Percentiles rank a stretch among this genome's conserved stretches.
Evolutionary conservation across 2,888 invertebrate species (phyloP).

Genomic region (Ormyrus rosae): DNA sequence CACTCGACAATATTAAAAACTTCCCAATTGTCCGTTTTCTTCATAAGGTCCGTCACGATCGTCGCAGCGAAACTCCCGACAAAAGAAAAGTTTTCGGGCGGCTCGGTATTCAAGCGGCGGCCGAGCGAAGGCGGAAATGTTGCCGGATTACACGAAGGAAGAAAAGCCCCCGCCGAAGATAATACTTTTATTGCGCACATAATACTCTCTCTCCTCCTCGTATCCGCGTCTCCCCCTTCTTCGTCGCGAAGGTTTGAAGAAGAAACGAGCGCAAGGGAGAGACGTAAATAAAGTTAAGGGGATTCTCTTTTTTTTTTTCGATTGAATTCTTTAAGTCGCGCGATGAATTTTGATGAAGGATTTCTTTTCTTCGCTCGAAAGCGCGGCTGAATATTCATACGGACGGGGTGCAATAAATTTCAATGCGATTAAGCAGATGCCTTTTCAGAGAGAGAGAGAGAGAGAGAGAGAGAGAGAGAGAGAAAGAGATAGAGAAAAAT

Average conservation of each 20-base stretch:
- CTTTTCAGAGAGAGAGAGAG: neutral
- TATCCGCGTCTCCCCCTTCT: slow-evolving; percentile 2
- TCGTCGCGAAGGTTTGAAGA: neutral
- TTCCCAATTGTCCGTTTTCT: no score
- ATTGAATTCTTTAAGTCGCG: slow-evolving; percentile 37
- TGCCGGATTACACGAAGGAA: slow-evolving; percentile 39
- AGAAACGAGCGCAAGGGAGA: neutral
- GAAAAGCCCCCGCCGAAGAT: slow-evolving; percentile 35
- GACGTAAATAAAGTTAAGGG: slow-evolving; percentile 26
- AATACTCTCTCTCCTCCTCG: slow-evolving; percentile 12
- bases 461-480: no score
- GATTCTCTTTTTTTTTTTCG: slow-evolving; percentile 31
- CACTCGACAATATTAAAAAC: no score
- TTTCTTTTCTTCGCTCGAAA: slow-evolving; percentile 48
- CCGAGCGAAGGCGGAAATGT: slow-evolving; percentile 51
- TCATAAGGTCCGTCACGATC: no score
- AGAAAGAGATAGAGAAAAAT: no score
- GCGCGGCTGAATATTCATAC: slow-evolving; percentile 49
- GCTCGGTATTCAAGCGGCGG: slow-evolving; percentile 19
- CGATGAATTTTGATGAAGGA: slow-evolving; percentile 48
- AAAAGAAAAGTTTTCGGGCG: slow-evolving; percentile 3
- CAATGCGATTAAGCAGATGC: slow-evolving; percentile 41
- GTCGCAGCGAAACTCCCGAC: no score
- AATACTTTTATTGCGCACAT: slow-evolving; percentile 54
- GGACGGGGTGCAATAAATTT: slow-evolving; percentile 40